These are phyloP conservation scores for Anthopleura sola DNA, from an alignment of 64 coral and sea anemone genomes.

Conservation along the genomic window DNA sequence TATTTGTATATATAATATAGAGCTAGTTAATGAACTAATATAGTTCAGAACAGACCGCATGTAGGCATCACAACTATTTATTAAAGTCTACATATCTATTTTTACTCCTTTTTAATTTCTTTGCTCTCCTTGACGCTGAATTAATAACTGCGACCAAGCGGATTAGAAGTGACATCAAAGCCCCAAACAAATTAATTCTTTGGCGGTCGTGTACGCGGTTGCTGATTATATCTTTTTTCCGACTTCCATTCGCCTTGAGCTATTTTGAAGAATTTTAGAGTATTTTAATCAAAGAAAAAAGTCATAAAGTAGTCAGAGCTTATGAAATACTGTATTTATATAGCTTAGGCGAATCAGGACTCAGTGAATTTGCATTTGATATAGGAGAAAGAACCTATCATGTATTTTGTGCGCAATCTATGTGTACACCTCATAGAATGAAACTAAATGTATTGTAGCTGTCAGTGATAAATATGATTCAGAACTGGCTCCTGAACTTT, in stretches of 20 bases:
- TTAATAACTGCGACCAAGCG: background rate
- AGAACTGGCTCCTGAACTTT: no score
- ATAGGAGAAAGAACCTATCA: background rate
- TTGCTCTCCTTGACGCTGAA: background rate
- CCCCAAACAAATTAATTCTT: background rate
- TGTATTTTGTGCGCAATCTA: no score
- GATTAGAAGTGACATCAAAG: background rate
- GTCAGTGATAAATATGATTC: no score
- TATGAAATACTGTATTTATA: background rate
- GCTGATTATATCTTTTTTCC: background rate
- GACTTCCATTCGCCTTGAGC: slow-evolving; percentile 1
- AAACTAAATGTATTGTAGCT: no score
- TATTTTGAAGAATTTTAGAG: slow-evolving; percentile 1
- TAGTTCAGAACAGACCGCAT: background rate
- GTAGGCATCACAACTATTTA: background rate
- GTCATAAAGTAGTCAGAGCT: background rate
- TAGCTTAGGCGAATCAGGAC: background rate
- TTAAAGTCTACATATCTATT: background rate
- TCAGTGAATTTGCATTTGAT: background rate
- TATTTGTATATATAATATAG: no score
- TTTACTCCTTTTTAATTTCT: background rate
- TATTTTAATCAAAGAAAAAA: background rate
- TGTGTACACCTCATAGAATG: no score
- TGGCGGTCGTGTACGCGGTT: background rate
- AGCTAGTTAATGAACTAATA: no score